Evolutionary conservation across 2,797 vertebrate species (phyloP).

Genomic region (Microctenopoma lineatum): DNA sequence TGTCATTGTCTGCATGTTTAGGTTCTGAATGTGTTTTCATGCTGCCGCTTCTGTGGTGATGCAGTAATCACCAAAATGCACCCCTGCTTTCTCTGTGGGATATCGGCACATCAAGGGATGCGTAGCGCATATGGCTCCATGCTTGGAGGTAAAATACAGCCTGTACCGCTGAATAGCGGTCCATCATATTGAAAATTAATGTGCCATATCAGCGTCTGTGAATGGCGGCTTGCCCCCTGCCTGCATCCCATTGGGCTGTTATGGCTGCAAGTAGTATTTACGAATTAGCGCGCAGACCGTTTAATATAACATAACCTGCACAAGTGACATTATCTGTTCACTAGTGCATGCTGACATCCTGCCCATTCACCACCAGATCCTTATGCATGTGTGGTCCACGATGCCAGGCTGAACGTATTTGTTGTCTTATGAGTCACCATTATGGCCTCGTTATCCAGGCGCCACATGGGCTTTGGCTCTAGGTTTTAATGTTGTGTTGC

Average conservation of each 20-base stretch:
- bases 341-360: conserved; percentile 18
- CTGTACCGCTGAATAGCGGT: conserved; percentile 40
- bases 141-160: conserved; percentile 41
- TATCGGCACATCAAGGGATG: conserved; percentile 55
- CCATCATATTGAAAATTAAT: conserved; percentile 72
- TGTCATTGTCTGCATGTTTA: conserved; percentile 42
- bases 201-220: conserved; percentile 60
- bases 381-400: conserved; percentile 52
- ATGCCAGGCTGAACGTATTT: conserved; percentile 32
- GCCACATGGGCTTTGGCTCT: conserved; percentile 22
- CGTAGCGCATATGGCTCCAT: conserved; percentile 62
- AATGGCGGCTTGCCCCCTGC: conserved; percentile 53
- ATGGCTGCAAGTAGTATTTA: conserved; percentile 51
- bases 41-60: conserved; percentile 29
- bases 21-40: conserved; percentile 9
- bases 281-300: conserved; percentile 42
- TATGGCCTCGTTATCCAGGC: conserved; percentile 17
- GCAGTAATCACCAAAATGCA: conserved; percentile 44
- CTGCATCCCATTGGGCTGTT: conserved; percentile 60
- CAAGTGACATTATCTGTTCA: conserved; percentile 26
- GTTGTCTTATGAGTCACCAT: conserved; percentile 42
- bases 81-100: conserved; percentile 44
- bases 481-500: conserved; percentile 13
- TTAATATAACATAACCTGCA: conserved; percentile 35
- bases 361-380: conserved; percentile 2